Percentiles rank a stretch among this genome's conserved stretches.
phyloP scores from a whole-genome alignment of 2,797 vertebrate genomes.

The Sebastes hubbsi region DNA sequence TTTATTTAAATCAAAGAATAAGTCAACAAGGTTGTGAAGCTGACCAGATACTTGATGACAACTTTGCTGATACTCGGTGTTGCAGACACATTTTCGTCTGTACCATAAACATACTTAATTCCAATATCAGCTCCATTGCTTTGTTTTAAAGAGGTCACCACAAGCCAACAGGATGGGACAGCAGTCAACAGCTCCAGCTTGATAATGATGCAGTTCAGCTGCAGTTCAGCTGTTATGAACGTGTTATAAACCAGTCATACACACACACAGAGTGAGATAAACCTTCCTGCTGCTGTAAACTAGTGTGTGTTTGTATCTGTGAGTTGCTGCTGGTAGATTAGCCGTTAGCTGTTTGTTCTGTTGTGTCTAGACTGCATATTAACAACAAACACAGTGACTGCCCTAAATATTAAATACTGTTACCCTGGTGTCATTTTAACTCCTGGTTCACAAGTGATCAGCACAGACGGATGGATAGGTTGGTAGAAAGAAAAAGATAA shows the following conservation, averaged over 20 bases:
- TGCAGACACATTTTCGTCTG: neutral
- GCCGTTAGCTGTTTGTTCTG: neutral
- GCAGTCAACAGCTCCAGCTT: too few relatives aligned
- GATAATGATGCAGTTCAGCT: neutral
- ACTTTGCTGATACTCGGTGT: neutral
- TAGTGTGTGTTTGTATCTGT: neutral
- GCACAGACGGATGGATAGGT: neutral
- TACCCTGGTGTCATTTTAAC: neutral
- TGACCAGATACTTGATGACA: neutral
- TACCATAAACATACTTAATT: neutral
- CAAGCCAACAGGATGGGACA: too few relatives aligned
- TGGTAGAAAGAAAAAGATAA: neutral
- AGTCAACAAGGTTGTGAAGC: neutral
- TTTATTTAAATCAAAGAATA: neutral
- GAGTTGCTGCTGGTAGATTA: neutral
- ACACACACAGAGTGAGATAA: neutral
- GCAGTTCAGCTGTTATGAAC: neutral
- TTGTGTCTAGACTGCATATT: constrained; percentile 1
- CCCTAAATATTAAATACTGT: neutral
- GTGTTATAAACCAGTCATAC: neutral
- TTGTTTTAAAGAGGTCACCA: neutral
- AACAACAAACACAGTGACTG: neutral
- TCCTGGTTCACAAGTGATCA: neutral
- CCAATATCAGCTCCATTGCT: neutral
- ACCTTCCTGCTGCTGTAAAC: neutral